Evolutionary conservation across 2,888 invertebrate species (phyloP), one percentile per base, ranked within the genome.

Genomic region (Eristalis arbustorum): DNA sequence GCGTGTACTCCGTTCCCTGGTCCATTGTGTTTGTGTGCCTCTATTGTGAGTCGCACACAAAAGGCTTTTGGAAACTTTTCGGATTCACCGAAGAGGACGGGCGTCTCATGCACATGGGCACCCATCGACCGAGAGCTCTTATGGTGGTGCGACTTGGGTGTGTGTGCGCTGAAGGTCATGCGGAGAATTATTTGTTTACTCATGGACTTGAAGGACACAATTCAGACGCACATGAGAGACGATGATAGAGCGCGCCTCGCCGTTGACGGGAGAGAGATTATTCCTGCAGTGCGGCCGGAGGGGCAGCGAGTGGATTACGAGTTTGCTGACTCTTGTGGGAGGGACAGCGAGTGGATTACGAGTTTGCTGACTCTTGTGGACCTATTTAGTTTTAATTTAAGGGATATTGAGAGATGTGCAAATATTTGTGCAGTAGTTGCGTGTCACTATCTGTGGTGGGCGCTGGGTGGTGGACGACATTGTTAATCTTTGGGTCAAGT

Each of bases 311-410:
- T 18, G 18, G 49, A 49, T 49, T 49, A 49, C 11, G 23, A 67
- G 57, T 75, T 40, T 67, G 37, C 59, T 23, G 31, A 31, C 64
- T 73, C 64, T 25, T 75, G 59, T 59, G 61, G n/a, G 49, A 18
- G 1, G 18, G 18, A 18, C 1, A 18, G 8, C 18, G 49, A 49
- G 1, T 18, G 18, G 49, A 49, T 49, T 49, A 49, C 11, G 23
- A 67, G 57, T 75, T 40, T 67, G 37, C 59, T 23, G 31, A 31
- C 64, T 73, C 64, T 25, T 75, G 59, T 59, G 61, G 40, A 31
- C 42, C 40, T 40, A 75, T 75, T 75, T 75, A 75, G 67, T 59
- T 75, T 67, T 66, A 75, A 75, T 75, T 67, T 75, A 61, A 67
- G 40, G 59, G 66, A 67, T 75, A 75, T 75, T 66, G 66, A 66